Percentiles rank a stretch among this genome's conserved stretches.
Conservation (phyloP, 2,888 invertebrate species). For the Morpho deidamia region DNA sequence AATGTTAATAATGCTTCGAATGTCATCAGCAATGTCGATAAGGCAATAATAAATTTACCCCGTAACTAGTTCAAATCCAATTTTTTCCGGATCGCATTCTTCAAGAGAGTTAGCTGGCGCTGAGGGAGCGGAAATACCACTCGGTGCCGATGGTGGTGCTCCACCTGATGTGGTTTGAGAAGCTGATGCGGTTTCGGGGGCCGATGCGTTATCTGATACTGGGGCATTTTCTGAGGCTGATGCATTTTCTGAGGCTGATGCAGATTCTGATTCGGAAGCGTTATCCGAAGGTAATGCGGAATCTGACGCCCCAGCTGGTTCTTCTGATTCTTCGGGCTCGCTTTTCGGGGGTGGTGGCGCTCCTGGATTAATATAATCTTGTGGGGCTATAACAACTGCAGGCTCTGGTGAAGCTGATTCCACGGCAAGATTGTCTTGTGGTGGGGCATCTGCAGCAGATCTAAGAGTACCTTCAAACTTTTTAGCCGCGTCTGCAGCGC, state of each 20-base stretch:
- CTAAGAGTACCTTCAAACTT: constrained; percentile 69
- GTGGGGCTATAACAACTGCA: constrained; percentile 62
- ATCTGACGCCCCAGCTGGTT: constrained; percentile 26
- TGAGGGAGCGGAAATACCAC: constrained; percentile 69
- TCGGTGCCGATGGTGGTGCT: constrained; percentile 70
- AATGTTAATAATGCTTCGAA: too few species aligned
- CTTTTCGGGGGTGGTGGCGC: constrained; percentile 47
- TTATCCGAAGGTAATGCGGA: constrained; percentile 59
- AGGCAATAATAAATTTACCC: constrained; percentile 69
- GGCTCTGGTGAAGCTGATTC: constrained; percentile 67
- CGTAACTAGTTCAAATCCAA: constrained; percentile 94
- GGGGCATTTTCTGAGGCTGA: constrained; percentile 67
- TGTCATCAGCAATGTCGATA: too few species aligned
- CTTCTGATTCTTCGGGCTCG: constrained; percentile 25
- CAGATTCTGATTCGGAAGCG: constrained; percentile 40
- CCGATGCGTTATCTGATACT: constrained; percentile 33
- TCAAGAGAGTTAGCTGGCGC: constrained; percentile 80
- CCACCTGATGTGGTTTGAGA: constrained; percentile 69
- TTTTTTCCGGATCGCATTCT: constrained; percentile 92
- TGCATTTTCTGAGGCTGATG: constrained; percentile 41
- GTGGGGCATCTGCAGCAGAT: constrained; percentile 69
- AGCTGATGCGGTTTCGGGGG: constrained; percentile 42
- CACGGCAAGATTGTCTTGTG: constrained; percentile 68
- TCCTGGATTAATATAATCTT: constrained; percentile 64
- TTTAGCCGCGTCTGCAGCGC: constrained; percentile 65